Evolutionary conservation across 2,113 vertebrate species (phyloP).

Genomic region (Electrona antarctica): DNA sequence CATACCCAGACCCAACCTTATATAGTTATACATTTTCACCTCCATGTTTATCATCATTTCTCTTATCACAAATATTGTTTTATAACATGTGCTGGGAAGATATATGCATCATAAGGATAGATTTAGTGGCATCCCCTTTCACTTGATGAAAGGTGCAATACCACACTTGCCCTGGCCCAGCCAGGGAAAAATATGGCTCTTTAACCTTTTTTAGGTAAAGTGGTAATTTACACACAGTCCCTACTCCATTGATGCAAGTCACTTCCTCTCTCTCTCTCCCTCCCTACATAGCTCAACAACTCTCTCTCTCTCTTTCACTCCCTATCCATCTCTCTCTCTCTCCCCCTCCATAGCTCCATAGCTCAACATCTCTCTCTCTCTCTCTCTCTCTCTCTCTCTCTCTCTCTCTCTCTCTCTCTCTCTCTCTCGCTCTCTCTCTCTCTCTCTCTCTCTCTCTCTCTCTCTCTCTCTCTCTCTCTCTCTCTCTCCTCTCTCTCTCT

Average conservation of each 20-base stretch:
- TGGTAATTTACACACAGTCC: conserved; percentile 78
- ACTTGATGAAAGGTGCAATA: not conserved
- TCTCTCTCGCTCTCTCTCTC: not conserved
- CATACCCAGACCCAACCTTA: no score
- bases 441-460: not conserved
- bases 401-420: not conserved
- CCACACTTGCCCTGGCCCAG: not conserved
- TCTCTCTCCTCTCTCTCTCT: not conserved
- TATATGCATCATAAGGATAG: not conserved
- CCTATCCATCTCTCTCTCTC: conserved; percentile 46
- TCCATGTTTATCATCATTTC: no score
- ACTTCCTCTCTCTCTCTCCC: conserved; percentile 56
- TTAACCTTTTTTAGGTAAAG: conserved; percentile 51
- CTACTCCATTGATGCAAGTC: conserved; percentile 72
- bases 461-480: not conserved
- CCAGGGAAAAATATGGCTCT: conserved; percentile 14
- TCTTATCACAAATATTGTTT: no score
- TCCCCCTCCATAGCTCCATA: not conserved
- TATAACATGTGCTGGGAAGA: no score
- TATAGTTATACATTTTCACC: no score
- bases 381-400: not conserved
- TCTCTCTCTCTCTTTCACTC: conserved; percentile 21
- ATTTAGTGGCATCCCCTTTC: not conserved
- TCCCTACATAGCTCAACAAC: not conserved
- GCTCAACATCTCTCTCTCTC: not conserved